Evolutionary conservation across 2,797 vertebrate species (phyloP), one percentile per base, ranked within the genome.

Genomic region (Gouania willdenowi): DNA sequence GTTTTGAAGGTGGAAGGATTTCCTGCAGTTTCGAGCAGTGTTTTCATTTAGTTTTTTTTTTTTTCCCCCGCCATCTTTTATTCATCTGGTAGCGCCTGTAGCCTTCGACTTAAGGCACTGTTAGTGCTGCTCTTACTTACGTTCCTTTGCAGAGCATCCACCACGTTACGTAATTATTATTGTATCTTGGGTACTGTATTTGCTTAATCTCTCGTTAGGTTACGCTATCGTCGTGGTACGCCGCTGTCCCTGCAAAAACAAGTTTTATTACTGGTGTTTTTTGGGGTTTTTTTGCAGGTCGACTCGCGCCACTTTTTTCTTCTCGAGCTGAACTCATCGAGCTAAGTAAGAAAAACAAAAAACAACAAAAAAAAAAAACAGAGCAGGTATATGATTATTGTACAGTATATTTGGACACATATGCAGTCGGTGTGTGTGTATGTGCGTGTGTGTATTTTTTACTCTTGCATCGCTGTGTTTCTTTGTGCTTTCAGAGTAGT

Each of bases 1-100:
- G 74, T 72, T 71, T 55, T 60, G 55, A 69, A 39, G 26, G 50
- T 12, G 43, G 42, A 55, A 64, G 41, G 57, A 31, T 51, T n/a
- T 56, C 56, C 37, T 67, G 58, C 62, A 35, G n/a, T n/a, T n/a
- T 61, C 60, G 22, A 18, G 40, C 9, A n/a, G 26, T 57, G 22
- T 63, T 36, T 66, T 52, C n/a, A n/a, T n/a, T n/a, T 38, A 2
- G 35, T 50, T 43, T 61, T 47, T 50, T 64, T 38, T 41, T 60
- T 47, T 40, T 41, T 57, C 44, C 31, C 61, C 44, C 33, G n/a
- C n/a, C n/a, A n/a, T 76, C 40, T 66, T 71, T 55, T 51, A 73
- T 58, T 73, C 79, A n/a, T n/a, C n/a, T n/a, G 68, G 75, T 81
- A 84, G 79, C 76, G 67, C 63, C 58, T 71, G 66, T 82, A 79